A percentile compares a stretch with the other conserved stretches of the same genome.
Conservation (phyloP, 2,888 invertebrate genomes). For the Cephus pygmeus region DNA sequence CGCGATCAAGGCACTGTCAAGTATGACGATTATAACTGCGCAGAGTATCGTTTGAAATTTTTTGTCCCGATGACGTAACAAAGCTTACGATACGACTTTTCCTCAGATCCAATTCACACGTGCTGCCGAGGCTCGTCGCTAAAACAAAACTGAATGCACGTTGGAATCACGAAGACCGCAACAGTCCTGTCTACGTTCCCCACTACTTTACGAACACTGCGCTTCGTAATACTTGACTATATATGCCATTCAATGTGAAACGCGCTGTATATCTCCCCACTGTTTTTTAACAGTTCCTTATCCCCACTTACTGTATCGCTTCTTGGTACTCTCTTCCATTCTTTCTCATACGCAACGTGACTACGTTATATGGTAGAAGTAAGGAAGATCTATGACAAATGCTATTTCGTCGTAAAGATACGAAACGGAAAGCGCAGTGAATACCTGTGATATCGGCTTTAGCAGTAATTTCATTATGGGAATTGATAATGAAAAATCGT, state of each 20-base stretch:
- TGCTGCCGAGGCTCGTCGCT: not conserved
- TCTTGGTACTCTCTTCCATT: not conserved
- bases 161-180: not conserved
- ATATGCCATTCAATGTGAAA: not conserved
- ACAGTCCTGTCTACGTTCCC: not conserved
- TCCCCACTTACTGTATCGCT: not conserved
- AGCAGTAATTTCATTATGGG: not conserved
- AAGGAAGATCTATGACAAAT: not conserved
- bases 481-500: not conserved
- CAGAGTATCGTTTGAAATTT: not conserved
- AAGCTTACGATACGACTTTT: not conserved
- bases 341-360: not conserved
- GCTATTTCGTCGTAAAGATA: not conserved
- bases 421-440: not conserved
- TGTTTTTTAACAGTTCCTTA: not conserved
- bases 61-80: not conserved
- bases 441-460: not conserved
- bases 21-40: not conserved
- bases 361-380: not conserved
- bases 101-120: not conserved
- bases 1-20: not conserved
- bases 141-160: conserved; percentile 6
- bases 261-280: not conserved
- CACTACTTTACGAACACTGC: not conserved
- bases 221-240: not conserved